Conservation (phyloP, 30 jellyfish, hydroid and myxozoan genomes). For the Cassiopea andromeda region DNA sequence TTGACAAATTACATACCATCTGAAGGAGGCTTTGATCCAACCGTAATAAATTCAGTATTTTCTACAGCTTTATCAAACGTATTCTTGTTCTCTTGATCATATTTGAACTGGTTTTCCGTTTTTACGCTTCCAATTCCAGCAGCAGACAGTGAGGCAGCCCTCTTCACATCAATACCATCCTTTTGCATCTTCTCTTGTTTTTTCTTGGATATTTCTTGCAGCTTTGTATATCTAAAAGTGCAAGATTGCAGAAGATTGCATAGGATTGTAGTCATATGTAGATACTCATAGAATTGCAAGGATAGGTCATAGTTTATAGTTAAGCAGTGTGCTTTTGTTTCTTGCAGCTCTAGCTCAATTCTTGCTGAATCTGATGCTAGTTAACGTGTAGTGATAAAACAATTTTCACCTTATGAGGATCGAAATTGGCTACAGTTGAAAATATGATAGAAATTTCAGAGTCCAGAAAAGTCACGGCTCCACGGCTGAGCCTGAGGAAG, state of each 20-base stretch:
- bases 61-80: slow-evolving; percentile 22
- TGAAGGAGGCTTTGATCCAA: slow-evolving; percentile 61
- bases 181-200: slow-evolving; percentile 39
- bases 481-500: too few species aligned
- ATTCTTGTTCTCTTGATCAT: background rate
- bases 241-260: background rate
- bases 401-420: too few species aligned
- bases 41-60: background rate
- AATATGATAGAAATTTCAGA: too few species aligned
- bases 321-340: too few species aligned
- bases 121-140: background rate
- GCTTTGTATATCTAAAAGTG: slow-evolving; percentile 12
- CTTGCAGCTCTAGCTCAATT: too few species aligned
- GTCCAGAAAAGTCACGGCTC: too few species aligned
- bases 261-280: too few species aligned
- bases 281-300: too few species aligned
- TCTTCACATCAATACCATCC: slow-evolving; percentile 31
- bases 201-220: slow-evolving; percentile 33
- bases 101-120: background rate
- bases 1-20: slow-evolving; percentile 13
- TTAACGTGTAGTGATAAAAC: too few species aligned
- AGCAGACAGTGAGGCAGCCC: slow-evolving; percentile 41
- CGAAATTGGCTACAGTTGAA: too few species aligned
- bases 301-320: too few species aligned
- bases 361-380: too few species aligned